These are phyloP conservation scores for Drosophila anomalata DNA, from an alignment of 2,888 invertebrate genomes.

Conservation along the genomic window DNA sequence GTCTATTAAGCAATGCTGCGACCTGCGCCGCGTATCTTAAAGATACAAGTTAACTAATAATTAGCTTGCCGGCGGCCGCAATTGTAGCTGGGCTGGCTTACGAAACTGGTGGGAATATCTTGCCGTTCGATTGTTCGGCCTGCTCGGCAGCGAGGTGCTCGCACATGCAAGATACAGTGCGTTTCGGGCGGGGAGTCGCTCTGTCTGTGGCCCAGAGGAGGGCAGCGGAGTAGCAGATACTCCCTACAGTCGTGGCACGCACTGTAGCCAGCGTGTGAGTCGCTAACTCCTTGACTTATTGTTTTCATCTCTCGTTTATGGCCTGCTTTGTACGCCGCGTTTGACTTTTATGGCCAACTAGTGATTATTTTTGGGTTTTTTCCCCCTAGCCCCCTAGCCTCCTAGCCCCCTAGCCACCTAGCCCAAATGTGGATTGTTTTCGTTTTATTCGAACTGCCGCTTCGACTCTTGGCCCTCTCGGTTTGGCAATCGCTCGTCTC, in stretches of 20 bases:
- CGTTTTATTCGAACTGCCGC: neutral
- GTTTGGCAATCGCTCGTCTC: constrained; percentile 70
- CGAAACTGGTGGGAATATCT: constrained; percentile 66
- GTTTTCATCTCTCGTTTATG: constrained; percentile 69
- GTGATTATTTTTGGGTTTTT: constrained; percentile 62
- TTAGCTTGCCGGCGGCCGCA: constrained; percentile 65
- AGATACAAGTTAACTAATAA: constrained; percentile 80
- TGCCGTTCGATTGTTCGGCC: constrained; percentile 48
- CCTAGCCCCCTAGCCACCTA: too few relatives aligned
- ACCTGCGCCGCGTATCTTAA: constrained; percentile 63
- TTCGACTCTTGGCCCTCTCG: constrained; percentile 73
- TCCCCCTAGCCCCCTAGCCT: constrained; percentile 12
- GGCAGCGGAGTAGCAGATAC: too few relatives aligned
- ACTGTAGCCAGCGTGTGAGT: constrained; percentile 49
- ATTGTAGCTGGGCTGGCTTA: constrained; percentile 66
- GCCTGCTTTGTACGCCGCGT: constrained; percentile 74
- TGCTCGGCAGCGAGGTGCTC: neutral
- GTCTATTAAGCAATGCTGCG: constrained; percentile 73
- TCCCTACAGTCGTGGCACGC: constrained; percentile 7
- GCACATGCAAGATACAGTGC: constrained; percentile 6
- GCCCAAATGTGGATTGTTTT: constrained; percentile 8
- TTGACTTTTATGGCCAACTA: constrained; percentile 69
- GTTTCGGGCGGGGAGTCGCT: neutral
- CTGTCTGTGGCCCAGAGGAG: too few relatives aligned
- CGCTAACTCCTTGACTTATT: constrained; percentile 70